Conservation (phyloP, 2,888 invertebrate species). For the Drosophila gaucha region DNA sequence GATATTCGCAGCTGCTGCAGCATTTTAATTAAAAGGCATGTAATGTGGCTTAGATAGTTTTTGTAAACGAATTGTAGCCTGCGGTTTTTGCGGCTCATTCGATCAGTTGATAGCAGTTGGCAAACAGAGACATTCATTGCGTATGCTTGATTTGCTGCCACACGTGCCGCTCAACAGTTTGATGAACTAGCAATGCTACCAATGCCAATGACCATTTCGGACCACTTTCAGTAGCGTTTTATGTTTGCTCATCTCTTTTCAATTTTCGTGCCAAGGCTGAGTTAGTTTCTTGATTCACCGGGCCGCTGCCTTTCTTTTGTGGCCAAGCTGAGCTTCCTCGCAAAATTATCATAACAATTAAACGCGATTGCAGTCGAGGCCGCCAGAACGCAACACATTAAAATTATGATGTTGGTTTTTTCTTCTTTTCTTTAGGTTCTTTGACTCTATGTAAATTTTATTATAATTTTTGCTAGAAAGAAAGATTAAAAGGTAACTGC, state of each 20-base stretch:
- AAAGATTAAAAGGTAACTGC: constrained; percentile 52
- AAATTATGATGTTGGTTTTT: constrained; percentile 51
- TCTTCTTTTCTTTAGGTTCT: constrained; percentile 41
- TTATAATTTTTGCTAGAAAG: constrained; percentile 62
- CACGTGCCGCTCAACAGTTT: constrained; percentile 40
- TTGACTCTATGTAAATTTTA: constrained; percentile 74
- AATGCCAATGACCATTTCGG: constrained; percentile 24
- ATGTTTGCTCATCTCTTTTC: constrained; percentile 1
- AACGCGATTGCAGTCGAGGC: constrained; percentile 61
- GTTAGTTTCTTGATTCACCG: constrained; percentile 39
- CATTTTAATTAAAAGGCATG: constrained; percentile 67
- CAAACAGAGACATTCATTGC: constrained; percentile 16
- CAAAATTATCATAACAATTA: constrained; percentile 75
- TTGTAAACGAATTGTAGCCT: constrained; percentile 21
- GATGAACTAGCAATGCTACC: constrained; percentile 39
- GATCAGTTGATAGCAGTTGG: not conserved
- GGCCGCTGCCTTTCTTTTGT: constrained; percentile 54
- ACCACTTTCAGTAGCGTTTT: constrained; percentile 49
- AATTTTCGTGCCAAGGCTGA: constrained; percentile 46
- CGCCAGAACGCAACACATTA: constrained; percentile 40
- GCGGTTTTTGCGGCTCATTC: constrained; percentile 30
- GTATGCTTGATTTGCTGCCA: constrained; percentile 35
- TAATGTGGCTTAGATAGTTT: constrained; percentile 3
- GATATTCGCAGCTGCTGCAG: constrained; percentile 57
- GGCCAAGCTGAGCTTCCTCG: constrained; percentile 48